These are phyloP conservation scores for Shargacucullia verbasci DNA, from an alignment of 2,888 invertebrate species.

Conservation along the genomic window DNA sequence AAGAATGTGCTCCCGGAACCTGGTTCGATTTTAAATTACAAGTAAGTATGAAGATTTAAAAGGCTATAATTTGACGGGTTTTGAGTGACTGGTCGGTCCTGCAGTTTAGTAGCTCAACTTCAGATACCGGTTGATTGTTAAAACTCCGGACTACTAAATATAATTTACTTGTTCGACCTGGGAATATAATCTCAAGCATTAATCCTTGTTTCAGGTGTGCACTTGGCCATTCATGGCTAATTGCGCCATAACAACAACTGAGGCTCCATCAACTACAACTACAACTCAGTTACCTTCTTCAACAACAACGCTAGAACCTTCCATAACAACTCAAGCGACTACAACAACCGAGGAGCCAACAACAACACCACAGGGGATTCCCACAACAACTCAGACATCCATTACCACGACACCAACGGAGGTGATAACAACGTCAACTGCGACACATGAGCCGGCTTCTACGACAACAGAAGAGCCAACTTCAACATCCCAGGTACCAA, in stretches of 20 bases:
- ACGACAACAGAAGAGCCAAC: constrained; percentile 2
- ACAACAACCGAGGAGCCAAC: constrained; percentile 11
- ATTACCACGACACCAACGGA: constrained; percentile 16
- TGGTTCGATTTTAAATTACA: constrained; percentile 66
- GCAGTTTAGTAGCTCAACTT: no score
- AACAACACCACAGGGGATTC: neutral
- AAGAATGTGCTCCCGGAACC: constrained; percentile 61
- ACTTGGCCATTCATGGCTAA: constrained; percentile 35
- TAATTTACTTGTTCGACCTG: no score
- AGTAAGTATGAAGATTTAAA: constrained; percentile 51
- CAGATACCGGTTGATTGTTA: no score
- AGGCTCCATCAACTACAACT: neutral
- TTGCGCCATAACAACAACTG: constrained; percentile 13
- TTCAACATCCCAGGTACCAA: constrained; percentile 15
- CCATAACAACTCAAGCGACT: no score
- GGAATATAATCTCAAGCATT: no score
- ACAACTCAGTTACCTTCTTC: no score
- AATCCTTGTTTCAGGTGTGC: constrained; percentile 17
- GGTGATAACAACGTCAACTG: constrained; percentile 6
- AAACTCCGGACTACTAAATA: no score
- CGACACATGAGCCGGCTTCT: constrained; percentile 5
- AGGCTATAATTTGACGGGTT: no score
- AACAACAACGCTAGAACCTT: constrained; percentile 13
- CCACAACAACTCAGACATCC: neutral
- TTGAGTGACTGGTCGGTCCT: no score